A percentile compares a stretch with the other conserved stretches of the same genome.
Conservation (phyloP, 2,888 invertebrate genomes). For the Altica lythri region DNA sequence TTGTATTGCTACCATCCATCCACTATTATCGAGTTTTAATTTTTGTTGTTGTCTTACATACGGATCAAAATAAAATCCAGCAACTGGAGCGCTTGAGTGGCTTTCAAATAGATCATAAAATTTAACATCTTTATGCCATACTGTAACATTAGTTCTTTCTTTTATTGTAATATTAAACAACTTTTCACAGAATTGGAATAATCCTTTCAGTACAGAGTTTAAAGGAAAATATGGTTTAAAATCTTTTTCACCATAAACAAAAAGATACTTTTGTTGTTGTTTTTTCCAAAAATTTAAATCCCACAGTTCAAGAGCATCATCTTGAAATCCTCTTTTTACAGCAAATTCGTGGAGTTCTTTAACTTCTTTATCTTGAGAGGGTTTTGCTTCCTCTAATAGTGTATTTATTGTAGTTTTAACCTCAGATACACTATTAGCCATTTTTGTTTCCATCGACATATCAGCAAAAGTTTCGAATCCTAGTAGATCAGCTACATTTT, state of each 20-base stretch:
- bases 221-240: conserved; percentile 83
- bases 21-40: conserved; percentile 64
- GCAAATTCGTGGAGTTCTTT: conserved; percentile 74
- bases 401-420: conserved; percentile 71
- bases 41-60: conserved; percentile 72
- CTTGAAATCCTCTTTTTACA: conserved; percentile 70
- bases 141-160: conserved; percentile 67
- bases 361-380: conserved; percentile 78
- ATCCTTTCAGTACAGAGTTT: conserved; percentile 75
- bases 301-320: conserved; percentile 69
- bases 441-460: conserved; percentile 92
- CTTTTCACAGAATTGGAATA: conserved; percentile 75
- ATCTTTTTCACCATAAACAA: conserved; percentile 71
- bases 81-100: conserved; percentile 67
- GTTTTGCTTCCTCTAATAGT: conserved; percentile 70
- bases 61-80: conserved; percentile 87
- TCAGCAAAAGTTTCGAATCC: conserved; percentile 81
- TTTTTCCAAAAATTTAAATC: conserved; percentile 89
- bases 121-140: conserved; percentile 86
- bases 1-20: conserved; percentile 80
- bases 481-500: conserved; percentile 73
- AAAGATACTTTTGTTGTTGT: conserved; percentile 70
- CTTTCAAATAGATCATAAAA: conserved; percentile 81
- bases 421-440: conserved; percentile 70
- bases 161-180: conserved; percentile 80